A percentile compares a stretch with the other conserved stretches of the same genome.
phyloP scores from a whole-genome alignment of 92 coral and sea anemone species.

The Meandrina meandrites region DNA sequence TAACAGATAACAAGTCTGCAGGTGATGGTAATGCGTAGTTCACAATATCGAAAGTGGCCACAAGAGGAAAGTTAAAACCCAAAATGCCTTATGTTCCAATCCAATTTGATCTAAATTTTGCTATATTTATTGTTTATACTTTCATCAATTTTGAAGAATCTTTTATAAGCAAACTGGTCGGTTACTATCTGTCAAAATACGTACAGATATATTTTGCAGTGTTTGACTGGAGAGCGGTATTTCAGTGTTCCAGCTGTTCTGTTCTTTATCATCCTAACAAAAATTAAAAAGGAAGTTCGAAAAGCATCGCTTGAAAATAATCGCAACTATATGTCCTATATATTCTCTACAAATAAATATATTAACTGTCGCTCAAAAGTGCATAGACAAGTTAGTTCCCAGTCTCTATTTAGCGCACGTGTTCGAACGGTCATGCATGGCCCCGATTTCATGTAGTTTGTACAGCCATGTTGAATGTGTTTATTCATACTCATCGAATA shows the following conservation, averaged over 20 bases:
- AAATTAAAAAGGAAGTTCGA: neutral
- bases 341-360: no score
- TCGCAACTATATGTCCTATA: neutral
- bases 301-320: neutral
- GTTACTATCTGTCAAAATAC: neutral
- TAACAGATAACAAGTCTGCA: no score
- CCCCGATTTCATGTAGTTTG: no score
- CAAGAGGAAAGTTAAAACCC: neutral
- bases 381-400: no score
- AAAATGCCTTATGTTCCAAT: neutral
- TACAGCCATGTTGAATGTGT: no score
- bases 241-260: neutral
- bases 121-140: no score
- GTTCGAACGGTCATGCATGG: no score
- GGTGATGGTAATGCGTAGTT: no score
- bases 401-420: no score
- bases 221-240: neutral
- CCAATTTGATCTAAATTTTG: neutral
- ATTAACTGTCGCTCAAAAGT: neutral
- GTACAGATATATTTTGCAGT: conserved; percentile 5
- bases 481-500: no score
- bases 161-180: neutral
- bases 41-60: no score
- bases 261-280: conserved; percentile 2
- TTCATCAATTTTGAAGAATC: neutral